These are phyloP conservation scores for Drepana arcuata DNA, from an alignment of 1,140 invertebrate genomes.

Conservation along the genomic window DNA sequence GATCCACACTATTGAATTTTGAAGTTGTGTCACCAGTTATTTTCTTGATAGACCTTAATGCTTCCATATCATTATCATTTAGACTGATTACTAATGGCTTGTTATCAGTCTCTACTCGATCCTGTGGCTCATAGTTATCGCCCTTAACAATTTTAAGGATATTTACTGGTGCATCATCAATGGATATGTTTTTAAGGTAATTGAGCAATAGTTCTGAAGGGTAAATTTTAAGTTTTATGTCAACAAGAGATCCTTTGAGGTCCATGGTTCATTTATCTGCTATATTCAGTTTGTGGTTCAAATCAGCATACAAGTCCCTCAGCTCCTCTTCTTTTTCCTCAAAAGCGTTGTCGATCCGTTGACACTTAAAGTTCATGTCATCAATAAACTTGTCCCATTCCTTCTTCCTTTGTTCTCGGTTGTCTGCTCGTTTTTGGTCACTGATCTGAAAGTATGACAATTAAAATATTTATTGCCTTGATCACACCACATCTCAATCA, in stretches of 20 bases:
- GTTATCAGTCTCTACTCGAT: conserved; percentile 6
- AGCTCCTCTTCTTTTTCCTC: conserved; percentile 85
- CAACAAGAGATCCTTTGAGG: conserved; percentile 70
- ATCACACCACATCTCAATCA: too few relatives aligned
- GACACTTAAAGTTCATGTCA: conserved; percentile 82
- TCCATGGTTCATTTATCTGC: conserved; percentile 67
- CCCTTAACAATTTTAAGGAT: conserved; percentile 40
- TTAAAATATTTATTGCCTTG: too few relatives aligned
- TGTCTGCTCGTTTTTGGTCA: conserved; percentile 70
- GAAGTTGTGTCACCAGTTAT: too few relatives aligned
- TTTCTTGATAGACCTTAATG: too few relatives aligned
- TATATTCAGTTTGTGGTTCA: conserved; percentile 82
- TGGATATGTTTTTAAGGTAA: conserved; percentile 59
- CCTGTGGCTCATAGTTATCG: conserved; percentile 10
- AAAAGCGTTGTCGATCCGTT: conserved; percentile 83
- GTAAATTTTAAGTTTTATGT: conserved; percentile 73
- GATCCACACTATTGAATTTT: too few relatives aligned
- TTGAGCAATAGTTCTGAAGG: conserved; percentile 69
- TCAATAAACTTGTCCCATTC: conserved; percentile 83
- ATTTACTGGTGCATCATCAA: conserved; percentile 42
- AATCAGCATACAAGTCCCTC: conserved; percentile 79
- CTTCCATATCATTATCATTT: conserved; percentile 32
- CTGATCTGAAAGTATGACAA: conserved; percentile 34
- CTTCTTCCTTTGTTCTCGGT: conserved; percentile 73
- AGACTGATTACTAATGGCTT: conserved; percentile 16